Base-by-base conservation (phyloP, 35 echinoderm and acorn worm species). In the Heliocidaris tuberculata region DNA sequence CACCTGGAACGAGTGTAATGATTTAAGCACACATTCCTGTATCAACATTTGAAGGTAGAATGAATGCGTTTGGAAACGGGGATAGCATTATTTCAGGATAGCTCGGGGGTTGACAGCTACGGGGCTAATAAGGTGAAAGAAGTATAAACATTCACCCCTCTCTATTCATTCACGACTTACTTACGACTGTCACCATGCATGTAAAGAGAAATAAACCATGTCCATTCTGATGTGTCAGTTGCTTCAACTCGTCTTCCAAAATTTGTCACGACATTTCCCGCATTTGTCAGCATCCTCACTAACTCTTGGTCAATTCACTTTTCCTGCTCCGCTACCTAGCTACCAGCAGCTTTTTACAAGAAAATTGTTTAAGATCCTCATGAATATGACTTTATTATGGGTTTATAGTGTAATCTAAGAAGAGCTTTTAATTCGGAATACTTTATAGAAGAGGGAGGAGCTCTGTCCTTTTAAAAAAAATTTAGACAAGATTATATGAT, bases 221-320 rank as follows among this genome's bases (percentile, higher is more conserved):
- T 78, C 65, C 65, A 27, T 78, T 24, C 15, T 27, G 17, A 70
- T n/a, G 27, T 78, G 65, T 78, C 65, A 78, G 65, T 78, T 78
- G 65, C 27, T 78, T 24, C 65, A n/a, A 7, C 65, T 78, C 27
- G 65, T 78, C 65, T 78, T 78, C 65, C 17, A 78, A 78, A 78
- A 78, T 78, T 7, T 78, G 65, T 78, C 65, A n/a, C 21, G 65
- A 78, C 65, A 19, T 78, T 24, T 78, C 65, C 65, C 65, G 65
- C 65, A n/a, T 78, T 78, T 78, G 65, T 78, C 65, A 78, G 65
- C 65, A 78, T 78, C 65, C 65, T 78, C 65, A 78, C 27, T 78
- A 78, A n/a, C 65, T 78, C 65, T n/a, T n/a, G 65, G 65, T 78
- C 65, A 78, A 78, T 5, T 78, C 65, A 27, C 65, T 78, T 78